Evolutionary conservation across 2,797 vertebrate genomes (phyloP), one percentile per base, ranked within the genome.

Genomic region (Agapornis canus): DNA sequence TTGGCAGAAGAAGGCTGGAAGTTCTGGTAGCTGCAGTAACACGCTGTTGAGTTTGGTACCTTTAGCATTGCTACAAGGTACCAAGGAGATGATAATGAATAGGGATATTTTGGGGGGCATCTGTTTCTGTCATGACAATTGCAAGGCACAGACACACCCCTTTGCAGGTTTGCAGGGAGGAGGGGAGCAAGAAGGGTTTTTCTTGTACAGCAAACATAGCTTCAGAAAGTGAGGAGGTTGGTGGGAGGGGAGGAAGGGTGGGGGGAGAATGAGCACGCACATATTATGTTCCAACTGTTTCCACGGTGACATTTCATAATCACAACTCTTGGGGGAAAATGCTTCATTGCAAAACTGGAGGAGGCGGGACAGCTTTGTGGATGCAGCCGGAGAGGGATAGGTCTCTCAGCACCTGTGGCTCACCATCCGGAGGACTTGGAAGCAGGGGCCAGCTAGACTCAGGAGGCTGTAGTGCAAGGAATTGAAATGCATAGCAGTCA

Each of bases 221-320:
- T 95, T 88, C 77, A 82, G 93, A 90, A 96, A 96, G 79, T 78
- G 95, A 96, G 92, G 94, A 93, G 94, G 93, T 76, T 87, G 91
- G 82, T 86, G 89, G 90, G 94, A 90, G 85, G 84, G 85, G 69
- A 92, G 45, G 32, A 63, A 63, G 40, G 60, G 61, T 59, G 69
- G 48, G 78, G 80, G 56, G 49, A 86, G 68, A 90, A 83, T 51
- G 5, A 86, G 91, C 73, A 86, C 88, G 94, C 60, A 90, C 70
- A 86, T 66, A 93, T 97, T 97, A 94, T 92, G 91, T 95, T 97
- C 96, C 95, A 97, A 97, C 96, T 94, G 97, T 98, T 98, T 97
- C 97, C 98, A 98, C 94, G 72, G 97, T 97, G 98, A 98, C 96
- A 97, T 97, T 98, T 98, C 95, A 94, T 97, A 98, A 98, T 97